These are phyloP conservation scores for Chrysaora quinquecirrha DNA, from an alignment of 30 jellyfish, hydroid and myxozoan genomes.

Conservation along the genomic window DNA sequence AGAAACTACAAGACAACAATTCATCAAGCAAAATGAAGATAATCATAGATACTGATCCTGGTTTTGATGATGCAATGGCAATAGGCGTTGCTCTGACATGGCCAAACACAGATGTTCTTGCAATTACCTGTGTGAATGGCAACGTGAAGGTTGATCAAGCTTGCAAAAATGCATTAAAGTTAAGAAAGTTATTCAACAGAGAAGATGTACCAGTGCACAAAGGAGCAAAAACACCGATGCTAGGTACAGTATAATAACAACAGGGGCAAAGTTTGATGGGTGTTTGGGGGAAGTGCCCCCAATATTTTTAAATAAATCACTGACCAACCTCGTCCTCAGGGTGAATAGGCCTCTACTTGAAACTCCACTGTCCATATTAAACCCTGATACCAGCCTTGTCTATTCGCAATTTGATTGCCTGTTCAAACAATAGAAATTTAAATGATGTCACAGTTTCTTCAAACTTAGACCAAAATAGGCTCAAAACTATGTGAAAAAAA, in stretches of 20 bases:
- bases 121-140: slow-evolving; percentile 76
- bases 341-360: too few species aligned
- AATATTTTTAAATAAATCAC: too few species aligned
- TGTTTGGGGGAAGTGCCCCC: background rate
- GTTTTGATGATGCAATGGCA: slow-evolving; percentile 96
- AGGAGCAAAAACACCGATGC: slow-evolving; percentile 85
- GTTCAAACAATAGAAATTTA: too few species aligned
- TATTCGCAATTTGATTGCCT: too few species aligned
- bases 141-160: slow-evolving; percentile 78
- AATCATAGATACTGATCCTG: slow-evolving; percentile 94
- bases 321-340: too few species aligned
- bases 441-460: too few species aligned
- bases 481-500: too few species aligned
- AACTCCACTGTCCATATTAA: too few species aligned
- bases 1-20: too few species aligned
- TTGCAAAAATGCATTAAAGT: slow-evolving; percentile 77
- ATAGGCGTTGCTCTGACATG: slow-evolving; percentile 72
- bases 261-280: too few species aligned
- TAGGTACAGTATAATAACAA: slow-evolving; percentile 43
- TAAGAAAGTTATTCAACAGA: slow-evolving; percentile 65
- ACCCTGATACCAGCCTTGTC: too few species aligned
- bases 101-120: slow-evolving; percentile 84
- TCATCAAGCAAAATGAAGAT: slow-evolving; percentile 53
- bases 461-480: too few species aligned
- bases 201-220: slow-evolving; percentile 85